Percentiles rank a stretch among this genome's conserved stretches.
phyloP scores from a whole-genome alignment of 2,888 invertebrate genomes.

The Drosophila paranaensis region DNA sequence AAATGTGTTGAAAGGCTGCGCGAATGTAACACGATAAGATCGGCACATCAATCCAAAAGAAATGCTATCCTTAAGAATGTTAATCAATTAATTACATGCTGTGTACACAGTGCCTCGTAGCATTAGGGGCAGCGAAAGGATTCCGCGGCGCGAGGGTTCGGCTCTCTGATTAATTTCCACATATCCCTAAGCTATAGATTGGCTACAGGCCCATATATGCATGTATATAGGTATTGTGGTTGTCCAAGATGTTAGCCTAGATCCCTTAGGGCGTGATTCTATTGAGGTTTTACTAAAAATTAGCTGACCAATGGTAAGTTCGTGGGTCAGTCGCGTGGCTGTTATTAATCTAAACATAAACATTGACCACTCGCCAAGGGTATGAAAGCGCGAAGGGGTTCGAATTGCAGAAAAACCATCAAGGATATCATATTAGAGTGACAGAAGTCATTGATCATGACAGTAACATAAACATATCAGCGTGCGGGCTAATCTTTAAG shows the following conservation, averaged over 20 bases:
- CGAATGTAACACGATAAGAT: constrained; percentile 75
- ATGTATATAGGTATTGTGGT: constrained; percentile 28
- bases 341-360: constrained; percentile 74
- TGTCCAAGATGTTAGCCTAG: constrained; percentile 23
- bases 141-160: constrained; percentile 55
- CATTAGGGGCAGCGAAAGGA: constrained; percentile 49
- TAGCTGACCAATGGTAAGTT: constrained; percentile 72
- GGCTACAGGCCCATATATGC: constrained; percentile 27
- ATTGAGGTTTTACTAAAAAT: constrained; percentile 36
- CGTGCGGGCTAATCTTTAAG: not conserved
- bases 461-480: not conserved
- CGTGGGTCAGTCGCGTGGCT: constrained; percentile 72
- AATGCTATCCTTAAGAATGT: constrained; percentile 76
- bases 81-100: constrained; percentile 83
- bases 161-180: constrained; percentile 69
- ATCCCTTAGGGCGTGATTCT: constrained; percentile 18
- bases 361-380: constrained; percentile 60
- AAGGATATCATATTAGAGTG: constrained; percentile 18
- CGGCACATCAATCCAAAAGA: constrained; percentile 67
- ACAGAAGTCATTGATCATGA: constrained; percentile 49
- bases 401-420: constrained; percentile 17
- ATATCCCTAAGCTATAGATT: constrained; percentile 63
- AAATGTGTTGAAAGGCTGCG: constrained; percentile 67
- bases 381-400: constrained; percentile 31
- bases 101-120: constrained; percentile 49